A percentile compares a stretch with the other conserved stretches of the same genome.
Evolutionary conservation across 2,888 invertebrate species (phyloP).

Genomic region (Nomada lathburiana): DNA sequence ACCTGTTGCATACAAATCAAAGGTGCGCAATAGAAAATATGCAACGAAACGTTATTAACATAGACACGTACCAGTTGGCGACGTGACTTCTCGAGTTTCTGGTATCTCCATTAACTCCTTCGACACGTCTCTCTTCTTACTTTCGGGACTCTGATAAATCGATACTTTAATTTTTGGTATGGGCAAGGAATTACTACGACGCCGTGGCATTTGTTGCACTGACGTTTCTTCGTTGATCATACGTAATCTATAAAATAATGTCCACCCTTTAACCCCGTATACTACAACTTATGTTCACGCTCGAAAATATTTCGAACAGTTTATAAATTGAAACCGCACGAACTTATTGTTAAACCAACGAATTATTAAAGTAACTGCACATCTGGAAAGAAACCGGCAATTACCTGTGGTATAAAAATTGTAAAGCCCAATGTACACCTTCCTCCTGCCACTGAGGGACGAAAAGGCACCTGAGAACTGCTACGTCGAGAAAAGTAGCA

Average conservation of each 20-base stretch:
- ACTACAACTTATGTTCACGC: no score
- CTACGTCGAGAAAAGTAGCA: slow-evolving; percentile 98
- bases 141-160: slow-evolving; percentile 91
- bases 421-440: slow-evolving; percentile 98
- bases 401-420: slow-evolving; percentile 95
- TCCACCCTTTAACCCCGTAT: no score
- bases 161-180: slow-evolving; percentile 97
- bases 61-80: slow-evolving; percentile 86
- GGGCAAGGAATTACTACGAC: slow-evolving; percentile 96
- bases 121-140: slow-evolving; percentile 87
- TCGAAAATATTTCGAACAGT: not conserved
- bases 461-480: slow-evolving; percentile 97
- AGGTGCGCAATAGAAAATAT: not conserved
- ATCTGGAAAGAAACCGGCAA: slow-evolving; percentile 23
- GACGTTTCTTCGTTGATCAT: slow-evolving; percentile 94
- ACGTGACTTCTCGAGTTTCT: slow-evolving; percentile 89
- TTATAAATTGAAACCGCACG: not conserved
- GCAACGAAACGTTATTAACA: not conserved
- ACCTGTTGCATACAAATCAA: slow-evolving; percentile 49
- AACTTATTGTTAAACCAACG: no score
- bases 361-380: not conserved
- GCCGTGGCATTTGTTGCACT: slow-evolving; percentile 91
- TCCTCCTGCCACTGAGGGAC: slow-evolving; percentile 99
- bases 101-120: slow-evolving; percentile 93
- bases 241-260: slow-evolving; percentile 87